Evolutionary conservation across 2,113 vertebrate species (phyloP).

Genomic region (Oceanites oceanicus): DNA sequence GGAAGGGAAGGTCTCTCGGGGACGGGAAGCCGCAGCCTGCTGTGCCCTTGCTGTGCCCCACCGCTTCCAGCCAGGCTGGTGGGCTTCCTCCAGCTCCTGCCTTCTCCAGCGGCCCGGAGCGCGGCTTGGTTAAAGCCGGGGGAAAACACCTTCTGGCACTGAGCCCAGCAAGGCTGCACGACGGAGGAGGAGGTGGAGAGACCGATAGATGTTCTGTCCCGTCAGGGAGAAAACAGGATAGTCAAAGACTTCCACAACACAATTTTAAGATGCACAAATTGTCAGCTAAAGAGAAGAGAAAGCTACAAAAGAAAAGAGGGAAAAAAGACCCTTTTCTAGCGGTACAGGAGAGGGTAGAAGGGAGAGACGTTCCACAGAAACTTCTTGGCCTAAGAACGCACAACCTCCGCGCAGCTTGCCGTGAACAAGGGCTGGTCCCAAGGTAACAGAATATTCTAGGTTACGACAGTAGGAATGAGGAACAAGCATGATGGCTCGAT

Average conservation of each 20-base stretch:
- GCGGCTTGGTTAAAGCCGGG: not conserved
- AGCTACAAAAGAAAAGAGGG: not conserved
- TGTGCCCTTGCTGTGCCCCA: fast-evolving
- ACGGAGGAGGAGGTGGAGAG: not conserved
- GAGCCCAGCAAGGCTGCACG: not conserved
- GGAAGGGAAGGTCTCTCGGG: not conserved
- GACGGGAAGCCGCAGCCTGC: not conserved
- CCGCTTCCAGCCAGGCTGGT: not conserved
- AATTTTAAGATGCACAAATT: not conserved
- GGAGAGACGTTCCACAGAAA: not conserved
- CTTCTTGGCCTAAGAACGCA: not conserved
- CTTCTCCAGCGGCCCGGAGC: not conserved
- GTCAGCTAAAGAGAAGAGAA: not conserved
- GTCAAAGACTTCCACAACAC: not conserved
- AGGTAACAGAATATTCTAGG: not conserved
- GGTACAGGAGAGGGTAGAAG: not conserved
- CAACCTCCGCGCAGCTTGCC: not conserved
- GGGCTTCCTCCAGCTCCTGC: not conserved
- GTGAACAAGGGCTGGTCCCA: not conserved
- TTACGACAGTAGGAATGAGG: not conserved
- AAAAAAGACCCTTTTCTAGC: not conserved
- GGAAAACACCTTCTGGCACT: not conserved
- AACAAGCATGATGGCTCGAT: not conserved
- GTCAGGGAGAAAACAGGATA: not conserved
- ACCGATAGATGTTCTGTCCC: not conserved